Conservation (phyloP, 2,113 vertebrate genomes). For the Camelus dromedarius region DNA sequence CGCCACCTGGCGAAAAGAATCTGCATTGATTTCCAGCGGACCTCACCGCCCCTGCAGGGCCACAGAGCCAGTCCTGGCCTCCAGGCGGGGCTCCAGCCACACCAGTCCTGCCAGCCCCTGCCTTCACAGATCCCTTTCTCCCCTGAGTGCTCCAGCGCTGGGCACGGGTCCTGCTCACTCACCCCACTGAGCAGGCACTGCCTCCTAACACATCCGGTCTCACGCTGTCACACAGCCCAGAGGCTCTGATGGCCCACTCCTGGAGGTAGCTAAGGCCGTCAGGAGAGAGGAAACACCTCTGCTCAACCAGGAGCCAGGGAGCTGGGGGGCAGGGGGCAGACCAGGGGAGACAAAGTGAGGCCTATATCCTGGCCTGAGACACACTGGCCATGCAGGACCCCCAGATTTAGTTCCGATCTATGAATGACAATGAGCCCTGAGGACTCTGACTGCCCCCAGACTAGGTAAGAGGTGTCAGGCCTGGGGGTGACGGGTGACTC, state of each 20-base stretch:
- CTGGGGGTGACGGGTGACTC: too few species aligned
- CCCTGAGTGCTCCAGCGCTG: not conserved
- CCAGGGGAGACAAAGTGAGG: not conserved
- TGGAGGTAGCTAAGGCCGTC: not conserved
- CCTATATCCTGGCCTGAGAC: not conserved
- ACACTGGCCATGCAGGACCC: not conserved
- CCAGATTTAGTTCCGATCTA: not conserved
- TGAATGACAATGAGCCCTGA: not conserved
- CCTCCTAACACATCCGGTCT: not conserved
- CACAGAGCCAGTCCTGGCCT: not conserved
- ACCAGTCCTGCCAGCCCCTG: not conserved
- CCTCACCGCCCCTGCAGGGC: rapidly evolving
- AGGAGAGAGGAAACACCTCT: not conserved
- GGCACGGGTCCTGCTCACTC: not conserved
- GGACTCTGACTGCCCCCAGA: not conserved
- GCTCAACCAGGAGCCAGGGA: not conserved
- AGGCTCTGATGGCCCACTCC: not conserved
- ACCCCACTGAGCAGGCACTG: not conserved
- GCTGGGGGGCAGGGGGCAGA: not conserved
- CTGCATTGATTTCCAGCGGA: not conserved
- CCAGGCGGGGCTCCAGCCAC: not conserved
- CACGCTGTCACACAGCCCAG: not conserved
- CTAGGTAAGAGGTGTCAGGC: not conserved
- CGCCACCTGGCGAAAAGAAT: conserved; percentile 55
- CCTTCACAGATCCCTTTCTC: not conserved